These are phyloP conservation scores for Acleris emargana DNA, from an alignment of 2,888 invertebrate species.

Conservation along the genomic window DNA sequence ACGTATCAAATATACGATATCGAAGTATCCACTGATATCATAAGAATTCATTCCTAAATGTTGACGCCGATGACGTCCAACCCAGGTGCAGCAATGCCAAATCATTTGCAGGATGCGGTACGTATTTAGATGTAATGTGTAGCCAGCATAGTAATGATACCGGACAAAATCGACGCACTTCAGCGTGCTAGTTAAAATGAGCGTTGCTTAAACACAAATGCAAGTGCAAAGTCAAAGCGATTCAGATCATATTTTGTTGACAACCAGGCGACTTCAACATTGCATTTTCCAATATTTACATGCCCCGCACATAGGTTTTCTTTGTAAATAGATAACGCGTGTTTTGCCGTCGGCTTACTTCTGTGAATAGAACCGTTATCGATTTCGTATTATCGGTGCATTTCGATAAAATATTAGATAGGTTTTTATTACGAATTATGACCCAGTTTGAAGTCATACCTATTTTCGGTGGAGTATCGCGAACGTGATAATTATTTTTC, in stretches of 20 bases:
- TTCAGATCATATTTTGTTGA: background rate
- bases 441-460: slow-evolving; percentile 15
- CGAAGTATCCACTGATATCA: too few species aligned
- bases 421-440: slow-evolving; percentile 8
- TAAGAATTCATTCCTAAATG: too few species aligned
- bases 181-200: too few species aligned
- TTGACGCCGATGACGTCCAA: too few species aligned
- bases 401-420: slow-evolving; percentile 12
- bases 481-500: background rate
- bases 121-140: too few species aligned
- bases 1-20: too few species aligned
- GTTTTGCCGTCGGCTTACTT: slow-evolving; percentile 3
- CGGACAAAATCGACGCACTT: too few species aligned
- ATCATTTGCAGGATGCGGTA: too few species aligned
- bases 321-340: slow-evolving; percentile 7
- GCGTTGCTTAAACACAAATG: too few species aligned
- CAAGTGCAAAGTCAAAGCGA: too few species aligned
- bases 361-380: slow-evolving; percentile 12
- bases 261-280: background rate
- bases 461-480: slow-evolving; percentile 4
- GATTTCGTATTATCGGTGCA: slow-evolving; percentile 7
- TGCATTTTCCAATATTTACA: slow-evolving; percentile 4
- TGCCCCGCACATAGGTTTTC: background rate
- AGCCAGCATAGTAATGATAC: too few species aligned
- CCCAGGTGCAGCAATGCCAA: too few species aligned